Percentiles rank a stretch among this genome's conserved stretches.
Evolutionary conservation across 1,140 invertebrate species (phyloP).

Genomic region (Myzus persicae): DNA sequence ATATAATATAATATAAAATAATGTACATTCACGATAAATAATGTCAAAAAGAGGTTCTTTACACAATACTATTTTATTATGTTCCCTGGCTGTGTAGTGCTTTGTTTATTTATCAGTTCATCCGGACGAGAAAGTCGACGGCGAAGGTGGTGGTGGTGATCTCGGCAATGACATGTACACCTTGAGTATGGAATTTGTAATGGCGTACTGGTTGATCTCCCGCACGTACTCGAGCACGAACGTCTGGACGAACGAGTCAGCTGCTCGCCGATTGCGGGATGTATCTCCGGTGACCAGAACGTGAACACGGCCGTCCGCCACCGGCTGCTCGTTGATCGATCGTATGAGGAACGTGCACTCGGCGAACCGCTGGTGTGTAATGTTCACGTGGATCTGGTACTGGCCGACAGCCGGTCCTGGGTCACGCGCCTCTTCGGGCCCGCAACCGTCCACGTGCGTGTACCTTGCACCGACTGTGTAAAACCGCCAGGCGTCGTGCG

Average conservation of each 20-base stretch:
- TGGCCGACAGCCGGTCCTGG: neutral
- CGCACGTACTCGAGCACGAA: neutral
- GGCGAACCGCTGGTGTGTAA: neutral
- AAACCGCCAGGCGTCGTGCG: neutral
- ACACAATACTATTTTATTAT: neutral
- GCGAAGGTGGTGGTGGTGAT: too few relatives aligned
- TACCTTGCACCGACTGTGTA: neutral
- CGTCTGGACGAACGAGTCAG: neutral
- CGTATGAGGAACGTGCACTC: neutral
- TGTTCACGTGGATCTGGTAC: neutral
- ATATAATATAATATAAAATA: neutral
- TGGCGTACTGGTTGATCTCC: neutral
- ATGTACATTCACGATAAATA: neutral
- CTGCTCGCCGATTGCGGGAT: neutral
- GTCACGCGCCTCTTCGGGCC: neutral
- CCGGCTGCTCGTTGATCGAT: neutral
- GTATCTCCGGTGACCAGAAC: neutral
- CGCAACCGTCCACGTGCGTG: neutral
- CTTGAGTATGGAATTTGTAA: neutral
- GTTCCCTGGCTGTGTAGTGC: neutral
- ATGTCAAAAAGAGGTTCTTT: neutral
- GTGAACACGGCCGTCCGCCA: neutral
- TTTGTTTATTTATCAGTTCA: neutral
- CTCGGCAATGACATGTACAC: neutral
- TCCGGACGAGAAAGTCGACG: neutral